Evolutionary conservation across 2,113 vertebrate species (phyloP).

Genomic region (Athene noctua): DNA sequence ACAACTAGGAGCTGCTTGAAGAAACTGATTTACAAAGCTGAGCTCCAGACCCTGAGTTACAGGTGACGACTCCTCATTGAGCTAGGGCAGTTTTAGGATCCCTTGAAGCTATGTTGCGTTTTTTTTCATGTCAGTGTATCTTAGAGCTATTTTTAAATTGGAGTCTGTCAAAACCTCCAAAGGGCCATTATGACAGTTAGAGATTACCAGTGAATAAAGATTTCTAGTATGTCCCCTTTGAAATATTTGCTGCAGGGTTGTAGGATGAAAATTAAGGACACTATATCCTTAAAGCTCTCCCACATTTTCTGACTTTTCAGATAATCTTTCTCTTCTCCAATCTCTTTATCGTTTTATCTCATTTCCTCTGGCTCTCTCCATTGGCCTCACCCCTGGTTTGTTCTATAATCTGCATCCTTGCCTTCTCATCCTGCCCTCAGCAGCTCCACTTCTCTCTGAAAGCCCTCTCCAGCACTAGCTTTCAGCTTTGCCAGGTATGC

Average conservation of each 20-base stretch:
- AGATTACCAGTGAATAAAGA: conserved; percentile 29
- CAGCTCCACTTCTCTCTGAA: neutral
- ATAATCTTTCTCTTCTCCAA: neutral
- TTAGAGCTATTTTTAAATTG: conserved; percentile 19
- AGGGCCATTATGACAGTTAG: neutral
- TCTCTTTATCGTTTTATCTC: neutral
- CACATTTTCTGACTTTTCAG: conserved; percentile 18
- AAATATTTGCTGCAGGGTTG: neutral
- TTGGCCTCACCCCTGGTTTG: neutral
- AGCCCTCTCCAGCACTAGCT: neutral
- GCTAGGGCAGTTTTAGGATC: neutral
- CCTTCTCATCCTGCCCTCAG: neutral
- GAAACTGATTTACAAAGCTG: neutral
- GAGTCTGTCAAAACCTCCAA: neutral
- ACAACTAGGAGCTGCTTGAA: neutral
- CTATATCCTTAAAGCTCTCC: neutral
- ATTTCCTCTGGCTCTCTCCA: neutral
- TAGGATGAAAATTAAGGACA: conserved; percentile 7
- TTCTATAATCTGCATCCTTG: neutral
- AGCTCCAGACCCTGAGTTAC: neutral
- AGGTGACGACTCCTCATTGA: neutral
- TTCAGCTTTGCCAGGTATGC: neutral
- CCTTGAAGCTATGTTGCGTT: neutral
- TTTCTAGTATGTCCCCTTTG: neutral
- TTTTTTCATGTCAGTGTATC: neutral